Conservation (phyloP, 2,113 vertebrate genomes). For the Platycercus adscitus region DNA sequence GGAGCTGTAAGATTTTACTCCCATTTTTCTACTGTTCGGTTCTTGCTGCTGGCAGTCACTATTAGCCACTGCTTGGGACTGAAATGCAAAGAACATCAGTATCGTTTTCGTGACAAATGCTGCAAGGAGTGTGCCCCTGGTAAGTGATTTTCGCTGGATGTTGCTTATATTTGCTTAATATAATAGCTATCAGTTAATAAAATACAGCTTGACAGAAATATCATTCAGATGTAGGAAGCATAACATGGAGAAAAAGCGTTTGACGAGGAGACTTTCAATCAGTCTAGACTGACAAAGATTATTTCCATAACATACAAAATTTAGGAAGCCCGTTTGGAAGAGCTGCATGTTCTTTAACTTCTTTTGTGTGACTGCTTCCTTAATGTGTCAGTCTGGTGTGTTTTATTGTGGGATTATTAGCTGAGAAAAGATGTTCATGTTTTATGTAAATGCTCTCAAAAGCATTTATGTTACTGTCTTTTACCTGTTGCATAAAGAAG, state of each 20-base stretch:
- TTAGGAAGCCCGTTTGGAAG: background rate
- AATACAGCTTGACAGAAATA: background rate
- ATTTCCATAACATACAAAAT: background rate
- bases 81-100: background rate
- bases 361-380: background rate
- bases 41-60: background rate
- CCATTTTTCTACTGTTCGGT: background rate
- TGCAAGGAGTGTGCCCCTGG: conserved; percentile 50
- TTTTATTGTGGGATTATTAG: background rate
- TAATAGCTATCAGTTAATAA: background rate
- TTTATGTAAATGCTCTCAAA: no score
- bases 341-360: background rate
- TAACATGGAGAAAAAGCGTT: background rate
- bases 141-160: background rate
- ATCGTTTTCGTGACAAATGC: background rate
- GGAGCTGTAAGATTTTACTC: background rate
- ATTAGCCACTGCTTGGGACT: rapidly evolving
- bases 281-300: background rate
- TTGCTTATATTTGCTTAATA: rapidly evolving
- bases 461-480: background rate
- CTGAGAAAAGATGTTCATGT: background rate
- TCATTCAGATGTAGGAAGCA: background rate
- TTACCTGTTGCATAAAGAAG: background rate
- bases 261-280: background rate
- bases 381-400: background rate